Evolutionary conservation across 2,113 vertebrate species (phyloP), one percentile per base, ranked within the genome.

Genomic region (Triplophysa dalaica): DNA sequence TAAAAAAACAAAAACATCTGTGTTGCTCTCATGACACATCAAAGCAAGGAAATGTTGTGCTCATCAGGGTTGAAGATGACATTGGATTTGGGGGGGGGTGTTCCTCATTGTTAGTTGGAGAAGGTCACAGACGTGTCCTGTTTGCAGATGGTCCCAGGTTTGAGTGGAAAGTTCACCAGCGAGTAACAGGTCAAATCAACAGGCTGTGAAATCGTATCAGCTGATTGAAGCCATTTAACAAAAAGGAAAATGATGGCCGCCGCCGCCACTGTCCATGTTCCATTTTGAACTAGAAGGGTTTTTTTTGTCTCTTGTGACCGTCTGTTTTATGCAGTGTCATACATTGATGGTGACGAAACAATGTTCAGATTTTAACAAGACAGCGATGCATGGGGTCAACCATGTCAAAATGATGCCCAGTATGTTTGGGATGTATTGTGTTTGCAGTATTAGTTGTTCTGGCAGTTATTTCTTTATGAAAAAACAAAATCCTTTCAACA

Each of bases 61-160:
- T 75, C 58, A n/a, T 63, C 21, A 66, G 38, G 80, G 24, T 52
- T 63, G 43, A 22, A 65, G 56, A 54, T 62, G 16, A 64, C 17
- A 9, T 33, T 68, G 45, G 70, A 66, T 79, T 78, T 70, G 81
- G 82, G 79, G 72, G 82, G 79, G 72, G 68, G 70, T 75, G 61
- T 21, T 11, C 14, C 83, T 85, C 82, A 78, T 70, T 70, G 8
- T 16, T 70, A n/a, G 70, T 17, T 21, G 72, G 60, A 74, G 81
- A 90, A 90, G 90, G 91, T 91, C 87, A 92, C 77, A 84, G 75
- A 87, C 87, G 77, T 79, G 70, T 87, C 84, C 87, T 87, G 89
- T 87, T 85, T 91, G 85, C 85, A 86, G 87, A 90, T 89, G 72
- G 81, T 84, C 78, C 81, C 82, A 81, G 84, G 68, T 90, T 74